Conservation (phyloP, 2,888 invertebrate genomes). For the Orthosia gracilis region DNA sequence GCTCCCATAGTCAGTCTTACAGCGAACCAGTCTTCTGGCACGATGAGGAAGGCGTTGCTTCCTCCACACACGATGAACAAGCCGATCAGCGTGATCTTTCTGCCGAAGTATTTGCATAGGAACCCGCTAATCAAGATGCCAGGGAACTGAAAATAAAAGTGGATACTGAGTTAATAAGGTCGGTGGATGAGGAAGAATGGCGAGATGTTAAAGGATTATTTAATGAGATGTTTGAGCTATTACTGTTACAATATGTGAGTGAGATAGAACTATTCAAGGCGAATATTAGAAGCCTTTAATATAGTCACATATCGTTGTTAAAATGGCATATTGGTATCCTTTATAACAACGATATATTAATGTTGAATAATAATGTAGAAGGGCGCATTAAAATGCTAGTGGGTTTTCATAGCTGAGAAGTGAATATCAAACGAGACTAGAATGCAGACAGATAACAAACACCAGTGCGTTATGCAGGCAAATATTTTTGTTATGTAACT, state of each 20-base stretch:
- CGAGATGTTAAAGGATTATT: background rate
- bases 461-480: background rate
- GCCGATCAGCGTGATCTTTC: conserved; percentile 91
- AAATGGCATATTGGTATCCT: no score
- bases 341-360: no score
- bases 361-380: no score
- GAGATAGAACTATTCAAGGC: no score
- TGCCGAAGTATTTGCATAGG: conserved; percentile 91
- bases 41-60: conserved; percentile 69
- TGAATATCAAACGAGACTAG: background rate
- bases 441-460: conserved; percentile 1
- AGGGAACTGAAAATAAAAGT: conserved; percentile 89
- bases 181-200: background rate
- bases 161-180: background rate
- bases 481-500: background rate
- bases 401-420: no score
- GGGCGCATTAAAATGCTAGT: background rate
- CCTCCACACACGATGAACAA: conserved; percentile 91
- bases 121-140: conserved; percentile 85
- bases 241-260: no score
- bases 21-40: conserved; percentile 71
- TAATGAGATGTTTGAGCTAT: no score
- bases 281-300: no score
- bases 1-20: conserved; percentile 69
- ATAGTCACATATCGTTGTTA: no score